A percentile compares a stretch with the other conserved stretches of the same genome.
Conservation (phyloP, 2,888 invertebrate species). For the Apotomis betuletana region DNA sequence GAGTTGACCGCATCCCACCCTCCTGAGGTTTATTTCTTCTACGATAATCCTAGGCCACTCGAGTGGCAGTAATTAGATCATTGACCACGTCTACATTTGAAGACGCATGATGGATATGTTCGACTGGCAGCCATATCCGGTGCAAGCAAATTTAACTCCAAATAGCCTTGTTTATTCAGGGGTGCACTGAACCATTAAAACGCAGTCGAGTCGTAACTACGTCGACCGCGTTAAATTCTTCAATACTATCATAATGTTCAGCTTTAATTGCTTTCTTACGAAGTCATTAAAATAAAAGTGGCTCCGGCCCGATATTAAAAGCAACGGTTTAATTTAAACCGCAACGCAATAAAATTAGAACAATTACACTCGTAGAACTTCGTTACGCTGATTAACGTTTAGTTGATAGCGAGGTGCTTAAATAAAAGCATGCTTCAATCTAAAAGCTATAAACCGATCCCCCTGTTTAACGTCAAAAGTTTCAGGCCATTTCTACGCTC, state of each 20-base stretch:
- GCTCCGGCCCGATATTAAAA: constrained; percentile 71
- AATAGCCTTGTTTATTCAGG: constrained; percentile 81
- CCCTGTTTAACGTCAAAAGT: constrained; percentile 52
- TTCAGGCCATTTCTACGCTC: constrained; percentile 51
- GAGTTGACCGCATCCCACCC: constrained; percentile 65
- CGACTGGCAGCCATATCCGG: constrained; percentile 81
- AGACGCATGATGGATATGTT: constrained; percentile 73
- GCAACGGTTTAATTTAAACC: constrained; percentile 64
- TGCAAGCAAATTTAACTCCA: constrained; percentile 79
- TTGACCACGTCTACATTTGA: constrained; percentile 69
- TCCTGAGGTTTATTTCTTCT: constrained; percentile 57
- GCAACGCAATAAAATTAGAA: constrained; percentile 66
- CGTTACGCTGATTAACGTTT: constrained; percentile 46
- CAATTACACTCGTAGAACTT: constrained; percentile 57
- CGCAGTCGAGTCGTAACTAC: constrained; percentile 72
- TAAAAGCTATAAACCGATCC: constrained; percentile 50
- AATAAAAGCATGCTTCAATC: constrained; percentile 45
- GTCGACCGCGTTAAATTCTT: constrained; percentile 79
- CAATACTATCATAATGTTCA: constrained; percentile 80
- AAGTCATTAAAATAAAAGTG: constrained; percentile 77
- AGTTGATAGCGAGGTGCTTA: constrained; percentile 45
- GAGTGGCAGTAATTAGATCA: constrained; percentile 58
- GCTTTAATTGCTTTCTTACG: constrained; percentile 80
- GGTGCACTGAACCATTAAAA: constrained; percentile 82
- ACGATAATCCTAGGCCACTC: constrained; percentile 57